These are phyloP conservation scores for Acanthococcus lagerstroemiae DNA, from an alignment of 2,888 invertebrate genomes.

Conservation along the genomic window DNA sequence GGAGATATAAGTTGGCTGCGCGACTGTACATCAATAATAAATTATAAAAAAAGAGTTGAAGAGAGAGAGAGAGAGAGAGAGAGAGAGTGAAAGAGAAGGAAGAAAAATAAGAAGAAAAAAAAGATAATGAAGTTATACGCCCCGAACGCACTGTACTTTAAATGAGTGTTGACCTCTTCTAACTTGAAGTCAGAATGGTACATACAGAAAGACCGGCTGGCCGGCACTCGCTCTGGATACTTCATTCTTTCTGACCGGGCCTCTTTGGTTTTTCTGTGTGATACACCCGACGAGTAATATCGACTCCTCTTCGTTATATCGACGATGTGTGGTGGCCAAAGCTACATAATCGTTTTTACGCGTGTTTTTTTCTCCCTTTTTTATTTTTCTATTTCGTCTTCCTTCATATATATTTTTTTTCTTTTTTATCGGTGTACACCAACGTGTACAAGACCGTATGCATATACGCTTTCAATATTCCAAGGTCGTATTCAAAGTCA, in stretches of 20 bases:
- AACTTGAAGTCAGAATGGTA: no score
- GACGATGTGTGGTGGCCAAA: background rate
- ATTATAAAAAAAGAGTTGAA: background rate
- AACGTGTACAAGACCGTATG: background rate
- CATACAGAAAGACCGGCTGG: no score
- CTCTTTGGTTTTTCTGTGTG: no score
- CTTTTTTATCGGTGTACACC: no score
- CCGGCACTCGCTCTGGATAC: no score
- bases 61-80: background rate
- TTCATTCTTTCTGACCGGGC: no score
- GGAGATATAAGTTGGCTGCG: conserved; percentile 15
- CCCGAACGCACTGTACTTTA: conserved; percentile 24
- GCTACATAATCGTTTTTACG: background rate
- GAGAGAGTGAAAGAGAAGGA: background rate
- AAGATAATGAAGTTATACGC: conserved; percentile 18
- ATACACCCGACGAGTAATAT: background rate
- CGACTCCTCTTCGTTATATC: background rate
- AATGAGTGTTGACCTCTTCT: conserved; percentile 28
- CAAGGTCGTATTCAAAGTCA: conserved; percentile 10
- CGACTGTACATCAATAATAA: conserved; percentile 20
- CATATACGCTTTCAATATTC: conserved; percentile 2
- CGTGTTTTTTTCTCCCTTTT: conserved; percentile 2
- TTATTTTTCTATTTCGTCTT: no score
- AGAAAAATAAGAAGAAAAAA: background rate
- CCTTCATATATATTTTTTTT: no score